A percentile compares a stretch with the other conserved stretches of the same genome.
Conservation (phyloP, 2,888 invertebrate species). For the Papilio gigon region DNA sequence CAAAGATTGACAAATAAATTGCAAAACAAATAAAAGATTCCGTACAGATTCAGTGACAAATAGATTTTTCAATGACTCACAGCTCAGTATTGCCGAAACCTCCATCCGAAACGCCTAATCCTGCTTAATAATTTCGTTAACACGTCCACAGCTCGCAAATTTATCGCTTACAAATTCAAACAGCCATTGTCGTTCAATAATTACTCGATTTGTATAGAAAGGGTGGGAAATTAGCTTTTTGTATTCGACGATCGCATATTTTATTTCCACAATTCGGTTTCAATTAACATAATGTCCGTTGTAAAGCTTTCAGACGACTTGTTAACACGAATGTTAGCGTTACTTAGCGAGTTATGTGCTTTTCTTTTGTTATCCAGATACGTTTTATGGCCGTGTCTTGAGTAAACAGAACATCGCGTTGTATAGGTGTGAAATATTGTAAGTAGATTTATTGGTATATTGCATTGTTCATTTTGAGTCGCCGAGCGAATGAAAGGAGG, state of each 20-base stretch:
- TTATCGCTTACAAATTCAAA: conserved; percentile 62
- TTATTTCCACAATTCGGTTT: conserved; percentile 77
- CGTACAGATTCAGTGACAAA: conserved; percentile 14
- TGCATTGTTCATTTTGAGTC: conserved; percentile 64
- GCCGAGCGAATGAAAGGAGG: conserved; percentile 53
- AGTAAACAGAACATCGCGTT: conserved; percentile 74
- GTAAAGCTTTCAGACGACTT: conserved; percentile 55
- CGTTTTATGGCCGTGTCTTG: conserved; percentile 78
- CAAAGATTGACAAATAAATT: conserved; percentile 11
- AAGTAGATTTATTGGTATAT: conserved; percentile 74
- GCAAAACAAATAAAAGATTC: conserved; percentile 9
- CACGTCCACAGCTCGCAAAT: conserved; percentile 67
- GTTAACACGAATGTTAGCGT: conserved; percentile 67
- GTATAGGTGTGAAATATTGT: conserved; percentile 78
- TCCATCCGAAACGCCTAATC: conserved; percentile 54
- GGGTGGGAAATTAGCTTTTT: conserved; percentile 76
- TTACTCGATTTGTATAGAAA: conserved; percentile 53
- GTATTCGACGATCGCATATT: conserved; percentile 54
- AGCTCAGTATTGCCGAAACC: conserved; percentile 14
- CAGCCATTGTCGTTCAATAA: conserved; percentile 59
- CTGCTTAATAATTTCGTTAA: conserved; percentile 66
- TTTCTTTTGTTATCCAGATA: conserved; percentile 74
- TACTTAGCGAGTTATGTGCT: conserved; percentile 66
- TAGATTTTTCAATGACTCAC: conserved; percentile 14
- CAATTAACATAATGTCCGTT: conserved; percentile 68